Base-by-base conservation (phyloP, 2,888 invertebrate species). In the Diarsia dahlii region DNA sequence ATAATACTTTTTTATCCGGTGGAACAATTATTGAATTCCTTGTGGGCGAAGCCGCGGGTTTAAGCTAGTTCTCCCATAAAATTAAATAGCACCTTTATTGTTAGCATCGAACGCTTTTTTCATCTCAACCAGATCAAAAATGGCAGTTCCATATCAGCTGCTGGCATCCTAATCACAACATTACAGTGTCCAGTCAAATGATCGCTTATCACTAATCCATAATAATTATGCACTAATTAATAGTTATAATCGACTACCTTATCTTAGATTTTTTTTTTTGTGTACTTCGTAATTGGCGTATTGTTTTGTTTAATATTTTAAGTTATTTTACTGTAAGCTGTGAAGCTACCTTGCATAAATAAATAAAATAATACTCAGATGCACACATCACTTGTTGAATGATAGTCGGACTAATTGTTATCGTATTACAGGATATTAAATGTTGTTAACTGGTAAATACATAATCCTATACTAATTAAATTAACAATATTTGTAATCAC, bases 141-240 rank as follows among this genome's bases (percentile, higher is more conserved):
- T 0, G 5, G 9, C 2, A 15, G 4, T 0, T 74, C 12, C 15
- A 62, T 62, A 62, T 45, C 13, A 75, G n/a, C 9, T 60, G 13
- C 20, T 56, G 6, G 0, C 9, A 10, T 46, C n/a, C 46, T 28
- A 9, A 52, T 46, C 60, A 39, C 39, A 67, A 81, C n/a, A 20
- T 15, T 71, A 81, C n/a, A 20, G 20, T 71, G 13, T 28, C n/a
- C 34, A 56, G 18, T 50, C 45, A 18, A 71, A 10, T 68, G 15
- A 71, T 58, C 63, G 56, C 60, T 52, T 5, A 18, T 39, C 39
- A 6, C 20, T 72, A 74, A 69, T 80, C 62, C 62, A 50, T 70
- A 66, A 71, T 81, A 66, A 81, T 73, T 63, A 74, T 56, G 45
- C 63, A 56, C 0, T 23, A 63, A 74, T 81, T 72, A 76, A 68